A percentile compares a stretch with the other conserved stretches of the same genome.
phyloP scores from a whole-genome alignment of 2,113 vertebrate species.

The Tachycineta bicolor region DNA sequence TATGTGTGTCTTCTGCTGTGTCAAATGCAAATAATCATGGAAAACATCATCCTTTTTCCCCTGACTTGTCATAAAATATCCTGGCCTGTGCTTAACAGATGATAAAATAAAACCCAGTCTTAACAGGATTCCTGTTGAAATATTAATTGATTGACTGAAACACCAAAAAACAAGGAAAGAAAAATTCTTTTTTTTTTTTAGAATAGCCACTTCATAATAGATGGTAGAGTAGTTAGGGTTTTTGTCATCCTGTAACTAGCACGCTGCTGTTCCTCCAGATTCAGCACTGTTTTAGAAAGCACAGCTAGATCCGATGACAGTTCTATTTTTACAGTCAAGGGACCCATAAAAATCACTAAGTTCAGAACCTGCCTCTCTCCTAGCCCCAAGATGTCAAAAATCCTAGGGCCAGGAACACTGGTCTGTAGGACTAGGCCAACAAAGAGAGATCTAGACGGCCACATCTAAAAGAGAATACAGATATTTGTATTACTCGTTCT shows the following conservation, averaged over 20 bases:
- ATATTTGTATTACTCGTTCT: background rate
- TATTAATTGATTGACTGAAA: background rate
- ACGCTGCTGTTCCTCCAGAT: background rate
- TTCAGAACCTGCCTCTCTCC: background rate
- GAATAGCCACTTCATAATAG: background rate
- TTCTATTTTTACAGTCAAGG: background rate
- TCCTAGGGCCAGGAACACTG: background rate
- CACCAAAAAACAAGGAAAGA: background rate
- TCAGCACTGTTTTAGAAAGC: background rate
- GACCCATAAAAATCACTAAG: background rate
- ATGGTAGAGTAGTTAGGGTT: background rate
- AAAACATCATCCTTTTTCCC: background rate
- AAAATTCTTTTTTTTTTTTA: background rate
- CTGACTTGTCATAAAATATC: background rate
- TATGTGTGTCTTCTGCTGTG: background rate
- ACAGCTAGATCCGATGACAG: rapidly evolving
- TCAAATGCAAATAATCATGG: background rate
- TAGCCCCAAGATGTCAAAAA: background rate
- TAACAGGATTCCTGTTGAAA: background rate
- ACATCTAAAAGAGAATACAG: background rate
- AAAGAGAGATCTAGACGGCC: background rate
- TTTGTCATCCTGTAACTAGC: background rate
- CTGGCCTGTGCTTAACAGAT: background rate
- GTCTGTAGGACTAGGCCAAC: background rate
- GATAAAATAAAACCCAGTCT: background rate